Base-by-base conservation (phyloP, 2,113 vertebrate genomes). In the Anguilla rostrata region DNA sequence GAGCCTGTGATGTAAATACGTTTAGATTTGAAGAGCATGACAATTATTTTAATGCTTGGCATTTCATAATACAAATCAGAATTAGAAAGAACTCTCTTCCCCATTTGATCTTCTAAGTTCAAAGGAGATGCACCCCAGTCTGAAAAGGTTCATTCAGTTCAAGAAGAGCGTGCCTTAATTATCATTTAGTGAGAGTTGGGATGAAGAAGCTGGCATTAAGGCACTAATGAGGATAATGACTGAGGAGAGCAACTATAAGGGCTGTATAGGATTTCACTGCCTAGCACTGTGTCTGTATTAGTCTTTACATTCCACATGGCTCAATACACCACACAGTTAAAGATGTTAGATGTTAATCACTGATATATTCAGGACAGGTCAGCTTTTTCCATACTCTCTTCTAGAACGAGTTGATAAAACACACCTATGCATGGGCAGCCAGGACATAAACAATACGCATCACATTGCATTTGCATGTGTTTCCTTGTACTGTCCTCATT, bases 371-470 rank as follows among this genome's bases (percentile, higher is more conserved):
- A 66, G 29, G 87, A 40, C 26, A 43, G 78, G 81, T 84, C 75
- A 82, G 20, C 11, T 6, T 83, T 88, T 85, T 85, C 87, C 87
- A 83, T 82, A 53, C 57, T 8, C 81, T 15, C 60, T 29, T 81
- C 39, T 11, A 49, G n/a, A 12, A 34, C 20, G 11, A 6, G 29
- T 85, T 20, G 7, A 40, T 18, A 71, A 22, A n/a, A 20, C 20
- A 22, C 53, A 57, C 78, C 39, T 40, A 39, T n/a, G 53, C 20
- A 26, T 80, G 53, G 22, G 84, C 84, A 16, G 20, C 43, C 26
- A 43, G 22, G 43, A 46, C 41, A 57, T 49, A 60, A 57, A 78
- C 84, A 43, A 46, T 16, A 86, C 56, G 14, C 40, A 18, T 46
- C 82, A 14, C 40, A 18, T 39, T 22, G 34, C 40, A 57, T 20